Conservation (phyloP, 2,113 vertebrate species). For the Colius striatus region DNA sequence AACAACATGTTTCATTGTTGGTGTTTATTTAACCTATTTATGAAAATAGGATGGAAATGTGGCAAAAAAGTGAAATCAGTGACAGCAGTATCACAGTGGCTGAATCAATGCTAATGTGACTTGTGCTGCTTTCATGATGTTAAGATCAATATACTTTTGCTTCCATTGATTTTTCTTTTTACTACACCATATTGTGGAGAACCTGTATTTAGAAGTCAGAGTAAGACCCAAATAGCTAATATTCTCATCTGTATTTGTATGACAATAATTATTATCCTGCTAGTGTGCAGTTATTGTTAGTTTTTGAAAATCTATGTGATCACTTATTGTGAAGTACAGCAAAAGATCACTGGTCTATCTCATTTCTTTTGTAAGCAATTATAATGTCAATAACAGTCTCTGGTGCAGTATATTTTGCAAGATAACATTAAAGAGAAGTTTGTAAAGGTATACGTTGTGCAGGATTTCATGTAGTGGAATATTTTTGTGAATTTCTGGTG, state of each 20-base stretch:
- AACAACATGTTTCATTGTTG: background rate
- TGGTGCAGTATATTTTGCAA: background rate
- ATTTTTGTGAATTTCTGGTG: background rate
- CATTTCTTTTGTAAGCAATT: background rate
- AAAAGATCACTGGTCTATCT: background rate
- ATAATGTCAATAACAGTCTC: background rate
- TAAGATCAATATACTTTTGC: slow-evolving; percentile 26
- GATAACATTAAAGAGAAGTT: background rate
- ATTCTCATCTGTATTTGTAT: background rate
- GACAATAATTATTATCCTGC: background rate
- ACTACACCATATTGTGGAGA: background rate
- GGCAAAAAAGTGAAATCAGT: background rate
- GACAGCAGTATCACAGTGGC: background rate
- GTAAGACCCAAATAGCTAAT: background rate
- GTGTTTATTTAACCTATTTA: background rate
- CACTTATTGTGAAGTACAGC: background rate
- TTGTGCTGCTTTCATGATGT: slow-evolving; percentile 16
- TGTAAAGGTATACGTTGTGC: background rate
- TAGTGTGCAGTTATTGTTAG: background rate
- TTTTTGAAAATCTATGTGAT: background rate
- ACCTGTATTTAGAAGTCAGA: background rate
- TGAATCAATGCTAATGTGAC: slow-evolving; percentile 27
- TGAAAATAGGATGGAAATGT: background rate
- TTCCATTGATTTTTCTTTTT: slow-evolving; percentile 38
- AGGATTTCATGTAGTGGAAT: background rate